Conservation (phyloP, 2,113 vertebrate species). For the Spermophilus dauricus region DNA sequence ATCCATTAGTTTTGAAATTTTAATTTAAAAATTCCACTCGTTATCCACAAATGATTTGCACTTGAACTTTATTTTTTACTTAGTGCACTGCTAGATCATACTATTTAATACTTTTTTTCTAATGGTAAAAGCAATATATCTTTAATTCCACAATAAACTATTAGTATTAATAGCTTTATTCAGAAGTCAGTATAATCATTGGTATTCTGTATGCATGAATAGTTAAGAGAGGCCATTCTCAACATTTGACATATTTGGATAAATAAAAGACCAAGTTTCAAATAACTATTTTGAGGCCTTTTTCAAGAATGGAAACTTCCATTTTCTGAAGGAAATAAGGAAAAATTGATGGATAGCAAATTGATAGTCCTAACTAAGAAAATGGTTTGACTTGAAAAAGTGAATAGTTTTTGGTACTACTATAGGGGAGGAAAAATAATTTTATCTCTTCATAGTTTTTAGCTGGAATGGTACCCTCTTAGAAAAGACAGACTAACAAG, state of each 20-base stretch:
- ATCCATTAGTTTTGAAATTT: conserved; percentile 30
- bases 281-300: background rate
- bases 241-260: background rate
- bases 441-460: background rate
- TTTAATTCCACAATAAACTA: background rate
- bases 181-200: background rate
- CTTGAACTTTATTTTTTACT: conserved; percentile 24
- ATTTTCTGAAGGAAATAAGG: background rate
- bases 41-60: background rate
- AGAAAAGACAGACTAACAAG: too few species aligned
- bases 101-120: background rate
- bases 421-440: too few species aligned
- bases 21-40: background rate
- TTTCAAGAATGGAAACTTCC: background rate
- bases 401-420: conserved; percentile 11
- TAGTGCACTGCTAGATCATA: background rate
- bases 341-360: background rate
- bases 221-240: background rate
- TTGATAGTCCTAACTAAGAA: background rate
- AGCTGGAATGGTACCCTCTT: background rate
- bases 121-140: background rate
- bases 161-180: background rate
- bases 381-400: background rate
- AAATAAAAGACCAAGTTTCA: background rate
- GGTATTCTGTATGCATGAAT: background rate